Base-by-base conservation (phyloP, 2,797 vertebrate genomes). In the Furcifer pardalis region DNA sequence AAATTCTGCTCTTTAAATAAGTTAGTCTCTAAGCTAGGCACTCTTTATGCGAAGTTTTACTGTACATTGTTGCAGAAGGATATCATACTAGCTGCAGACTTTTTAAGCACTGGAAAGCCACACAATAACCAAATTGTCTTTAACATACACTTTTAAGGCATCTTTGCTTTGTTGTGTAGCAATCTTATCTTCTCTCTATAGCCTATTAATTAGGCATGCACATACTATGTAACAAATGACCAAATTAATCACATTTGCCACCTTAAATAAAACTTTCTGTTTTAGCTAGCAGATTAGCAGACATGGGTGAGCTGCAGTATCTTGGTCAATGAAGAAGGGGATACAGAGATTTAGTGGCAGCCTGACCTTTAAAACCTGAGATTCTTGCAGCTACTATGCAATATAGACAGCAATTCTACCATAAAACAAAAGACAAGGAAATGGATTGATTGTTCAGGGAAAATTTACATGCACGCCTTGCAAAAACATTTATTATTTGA, bases 291-390 rank as follows among this genome's bases (percentile, higher is more conserved):
- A 82, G 83, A 89, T 88, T 81, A 89, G 17, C 84, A 84, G 1
- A 30, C 60, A 59, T 76, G 40, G 68, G 73, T 17, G 79, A 87
- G 89, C 65, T 86, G 84, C 78, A 92, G 91, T 82, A 80, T 56
- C 63, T 1, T 79, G 19, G 88, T 37, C 35, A 27, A 88, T 86
- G 81, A 85, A 87, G 27, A 89, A 74, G 66, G 66, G 90, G 92
- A 93, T 81, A 27, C 63, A 92, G 89, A 89, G 56, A 63, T 81
- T 79, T 40, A 37, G 56, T 83, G 90, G 91, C 82, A 92, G 78
- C 25, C 66, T 88, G 88, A 91, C 90, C 91, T 90, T 95, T 83
- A 81, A 86, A 91, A 89, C 21, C 90, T 5, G n/a, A 90, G 75
- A 73, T 90, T 80, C 86, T 92, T 74, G 72, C 79, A 81, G 89